Conservation (phyloP, 1,140 invertebrate species). For the Metaphire vulgaris region DNA sequence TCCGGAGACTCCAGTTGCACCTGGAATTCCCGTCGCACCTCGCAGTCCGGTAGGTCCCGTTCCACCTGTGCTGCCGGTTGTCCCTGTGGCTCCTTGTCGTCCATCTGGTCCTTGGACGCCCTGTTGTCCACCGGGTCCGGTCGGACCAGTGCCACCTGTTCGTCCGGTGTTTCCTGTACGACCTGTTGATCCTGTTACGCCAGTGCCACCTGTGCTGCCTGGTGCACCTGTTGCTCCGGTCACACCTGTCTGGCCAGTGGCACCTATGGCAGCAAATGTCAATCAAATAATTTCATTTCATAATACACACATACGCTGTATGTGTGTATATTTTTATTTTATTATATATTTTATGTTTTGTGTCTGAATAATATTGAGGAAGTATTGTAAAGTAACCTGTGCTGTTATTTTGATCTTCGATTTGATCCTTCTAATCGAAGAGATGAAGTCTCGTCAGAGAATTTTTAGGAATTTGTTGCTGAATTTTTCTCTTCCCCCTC, state of each 20-base stretch:
- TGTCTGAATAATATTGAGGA: no score
- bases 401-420: no score
- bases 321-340: no score
- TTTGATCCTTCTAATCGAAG: no score
- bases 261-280: no score
- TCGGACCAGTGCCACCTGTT: constrained; percentile 19
- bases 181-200: constrained; percentile 14
- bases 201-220: constrained; percentile 49
- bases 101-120: background rate
- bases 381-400: no score
- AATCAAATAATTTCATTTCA: no score
- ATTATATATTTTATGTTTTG: no score
- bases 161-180: constrained; percentile 33
- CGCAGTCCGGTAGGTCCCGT: constrained; percentile 13
- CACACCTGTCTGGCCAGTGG: constrained; percentile 5
- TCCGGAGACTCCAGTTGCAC: constrained; percentile 62
- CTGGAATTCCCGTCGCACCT: constrained; percentile 50
- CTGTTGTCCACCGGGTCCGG: constrained; percentile 9
- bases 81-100: background rate
- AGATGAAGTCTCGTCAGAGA: no score
- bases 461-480: no score
- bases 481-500: no score
- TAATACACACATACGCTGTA: no score
- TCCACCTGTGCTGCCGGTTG: background rate
- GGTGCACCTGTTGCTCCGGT: constrained; percentile 54